phyloP scores from a whole-genome alignment of 2,113 vertebrate genomes.

The Lepus timidus region DNA sequence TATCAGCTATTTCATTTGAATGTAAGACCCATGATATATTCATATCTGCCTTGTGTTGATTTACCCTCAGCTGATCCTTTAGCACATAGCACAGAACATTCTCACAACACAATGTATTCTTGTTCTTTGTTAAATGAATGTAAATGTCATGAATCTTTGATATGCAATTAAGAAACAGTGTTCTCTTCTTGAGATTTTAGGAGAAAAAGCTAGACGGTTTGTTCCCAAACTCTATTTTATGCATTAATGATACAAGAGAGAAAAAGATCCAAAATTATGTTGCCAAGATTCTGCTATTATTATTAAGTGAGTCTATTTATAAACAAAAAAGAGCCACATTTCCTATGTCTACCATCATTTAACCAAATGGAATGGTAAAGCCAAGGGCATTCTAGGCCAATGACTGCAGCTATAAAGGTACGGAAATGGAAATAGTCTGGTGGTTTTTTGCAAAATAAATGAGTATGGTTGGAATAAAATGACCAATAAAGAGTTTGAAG shows the following conservation, averaged over 20 bases:
- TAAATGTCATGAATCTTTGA: conserved; percentile 35
- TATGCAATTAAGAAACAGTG: neutral
- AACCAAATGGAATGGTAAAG: neutral
- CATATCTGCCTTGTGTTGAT: neutral
- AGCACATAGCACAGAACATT: neutral
- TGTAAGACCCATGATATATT: neutral
- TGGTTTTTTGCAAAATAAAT: neutral
- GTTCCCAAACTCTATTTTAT: neutral
- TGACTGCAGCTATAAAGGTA: neutral
- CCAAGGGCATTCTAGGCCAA: neutral
- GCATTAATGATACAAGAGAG: conserved; percentile 12
- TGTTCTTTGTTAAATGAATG: conserved; percentile 34
- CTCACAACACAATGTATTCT: neutral
- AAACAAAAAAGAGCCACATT: neutral
- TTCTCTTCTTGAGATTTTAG: conserved; percentile 38
- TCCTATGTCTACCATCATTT: neutral
- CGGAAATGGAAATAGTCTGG: neutral
- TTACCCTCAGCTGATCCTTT: neutral
- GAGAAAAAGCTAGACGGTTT: conserved; percentile 12
- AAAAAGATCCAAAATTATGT: neutral
- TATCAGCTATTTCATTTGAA: conserved; percentile 21
- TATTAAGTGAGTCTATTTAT: conserved; percentile 13
- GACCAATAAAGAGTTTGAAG: neutral
- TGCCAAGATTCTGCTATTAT: neutral
- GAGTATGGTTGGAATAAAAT: neutral